Conservation (phyloP, 2,113 vertebrate species). For the Pholis gunnellus region DNA sequence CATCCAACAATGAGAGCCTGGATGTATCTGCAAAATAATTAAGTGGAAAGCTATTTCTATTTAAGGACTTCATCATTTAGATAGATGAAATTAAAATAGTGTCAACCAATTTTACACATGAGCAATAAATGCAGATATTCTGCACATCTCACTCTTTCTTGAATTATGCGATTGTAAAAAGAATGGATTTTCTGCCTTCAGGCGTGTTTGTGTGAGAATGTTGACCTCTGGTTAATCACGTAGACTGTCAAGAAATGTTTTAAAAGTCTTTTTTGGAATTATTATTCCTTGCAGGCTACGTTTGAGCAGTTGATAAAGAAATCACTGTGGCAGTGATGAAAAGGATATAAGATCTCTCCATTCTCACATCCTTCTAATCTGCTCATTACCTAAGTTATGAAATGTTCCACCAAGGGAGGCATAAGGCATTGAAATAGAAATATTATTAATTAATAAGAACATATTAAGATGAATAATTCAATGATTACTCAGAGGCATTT, state of each 20-base stretch:
- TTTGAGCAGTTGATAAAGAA: not conserved
- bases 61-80: conserved; percentile 42
- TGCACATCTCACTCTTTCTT: conserved; percentile 8
- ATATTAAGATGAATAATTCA: conserved; percentile 80
- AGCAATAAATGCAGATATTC: conserved; percentile 41
- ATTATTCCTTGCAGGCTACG: not conserved
- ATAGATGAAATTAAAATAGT: conserved; percentile 38
- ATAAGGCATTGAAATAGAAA: conserved; percentile 72
- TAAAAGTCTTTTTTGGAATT: not conserved
- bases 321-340: not conserved
- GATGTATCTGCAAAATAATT: conserved; percentile 27
- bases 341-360: not conserved
- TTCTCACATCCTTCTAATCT: conserved; percentile 53
- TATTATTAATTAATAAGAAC: no score
- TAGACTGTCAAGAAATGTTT: not conserved
- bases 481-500: conserved; percentile 69
- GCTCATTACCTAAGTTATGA: conserved; percentile 62
- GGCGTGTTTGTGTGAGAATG: not conserved
- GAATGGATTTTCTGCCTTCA: not conserved
- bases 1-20: conserved; percentile 1
- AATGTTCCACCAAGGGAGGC: conserved; percentile 54
- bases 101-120: conserved; percentile 57
- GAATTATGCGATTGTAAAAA: not conserved
- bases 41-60: conserved; percentile 21
- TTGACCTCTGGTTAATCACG: not conserved